phyloP scores from a whole-genome alignment of 2,797 vertebrate genomes.

The Poeciliopsis paucimaculata region DNA sequence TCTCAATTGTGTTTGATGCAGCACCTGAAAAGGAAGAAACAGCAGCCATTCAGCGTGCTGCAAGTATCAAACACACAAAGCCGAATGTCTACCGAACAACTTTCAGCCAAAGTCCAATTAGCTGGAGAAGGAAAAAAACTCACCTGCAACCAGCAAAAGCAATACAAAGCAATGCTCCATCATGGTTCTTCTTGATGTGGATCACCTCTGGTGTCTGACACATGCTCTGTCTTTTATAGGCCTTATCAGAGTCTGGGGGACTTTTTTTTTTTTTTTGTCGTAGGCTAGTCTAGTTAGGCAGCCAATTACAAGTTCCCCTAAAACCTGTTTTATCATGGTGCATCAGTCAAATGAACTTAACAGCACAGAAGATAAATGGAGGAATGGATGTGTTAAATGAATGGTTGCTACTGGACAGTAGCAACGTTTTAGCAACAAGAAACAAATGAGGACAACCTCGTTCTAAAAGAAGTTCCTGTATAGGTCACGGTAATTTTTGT shows the following conservation, averaged over 20 bases:
- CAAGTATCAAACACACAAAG: background rate
- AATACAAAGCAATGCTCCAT: slow-evolving; percentile 17
- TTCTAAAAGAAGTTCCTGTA: background rate
- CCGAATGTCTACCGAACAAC: background rate
- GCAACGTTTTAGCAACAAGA: background rate
- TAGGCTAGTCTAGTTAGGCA: background rate
- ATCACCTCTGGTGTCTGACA: background rate
- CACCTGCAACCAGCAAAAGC: slow-evolving; percentile 22
- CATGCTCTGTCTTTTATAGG: background rate
- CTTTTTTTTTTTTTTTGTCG: background rate
- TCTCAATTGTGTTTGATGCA: slow-evolving; percentile 24
- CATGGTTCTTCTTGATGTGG: background rate
- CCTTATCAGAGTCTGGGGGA: background rate
- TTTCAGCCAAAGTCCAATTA: rapidly evolving
- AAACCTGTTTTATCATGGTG: background rate
- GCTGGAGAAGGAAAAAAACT: background rate
- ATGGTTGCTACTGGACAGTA: background rate
- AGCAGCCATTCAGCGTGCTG: background rate
- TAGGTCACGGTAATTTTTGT: background rate
- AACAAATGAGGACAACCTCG: background rate
- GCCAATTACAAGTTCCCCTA: background rate
- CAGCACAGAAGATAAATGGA: background rate
- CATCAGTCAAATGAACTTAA: background rate
- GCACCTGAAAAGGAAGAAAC: background rate
- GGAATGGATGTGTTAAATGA: background rate